A percentile compares a stretch with the other conserved stretches of the same genome.
These are phyloP conservation scores for Antechinus stuartii DNA, from an alignment of 2,113 vertebrate genomes.

Conservation along the genomic window DNA sequence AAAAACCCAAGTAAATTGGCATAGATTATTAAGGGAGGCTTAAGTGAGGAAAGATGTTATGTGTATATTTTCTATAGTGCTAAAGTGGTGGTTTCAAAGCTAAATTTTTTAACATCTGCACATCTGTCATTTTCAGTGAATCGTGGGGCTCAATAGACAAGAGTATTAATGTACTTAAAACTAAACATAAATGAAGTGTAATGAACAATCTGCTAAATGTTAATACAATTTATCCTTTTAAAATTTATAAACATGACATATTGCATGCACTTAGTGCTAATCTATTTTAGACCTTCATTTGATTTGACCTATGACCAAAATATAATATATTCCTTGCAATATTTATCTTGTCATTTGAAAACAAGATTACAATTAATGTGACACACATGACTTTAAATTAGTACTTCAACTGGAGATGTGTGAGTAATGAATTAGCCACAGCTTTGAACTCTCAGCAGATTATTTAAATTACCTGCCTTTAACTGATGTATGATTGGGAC, in stretches of 20 bases:
- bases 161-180: slow-evolving; percentile 74
- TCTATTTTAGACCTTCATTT: slow-evolving; percentile 85
- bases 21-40: not conserved
- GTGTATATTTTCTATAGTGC: slow-evolving; percentile 16
- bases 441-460: slow-evolving; percentile 82
- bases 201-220: slow-evolving; percentile 82
- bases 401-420: slow-evolving; percentile 82
- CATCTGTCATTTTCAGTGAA: slow-evolving; percentile 63
- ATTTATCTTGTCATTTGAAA: slow-evolving; percentile 88
- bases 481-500: slow-evolving; percentile 72
- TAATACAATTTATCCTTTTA: slow-evolving; percentile 83
- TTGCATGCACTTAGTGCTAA: slow-evolving; percentile 84
- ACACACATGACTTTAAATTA: slow-evolving; percentile 87
- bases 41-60: not conserved
- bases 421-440: slow-evolving; percentile 87
- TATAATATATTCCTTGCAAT: slow-evolving; percentile 85
- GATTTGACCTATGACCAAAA: slow-evolving; percentile 85
- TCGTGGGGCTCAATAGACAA: slow-evolving; percentile 34
- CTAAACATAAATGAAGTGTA: slow-evolving; percentile 74
- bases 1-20: slow-evolving; percentile 2
- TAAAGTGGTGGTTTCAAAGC: slow-evolving; percentile 40
- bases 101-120: slow-evolving; percentile 31
- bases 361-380: slow-evolving; percentile 86
- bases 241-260: slow-evolving; percentile 85
- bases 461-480: slow-evolving; percentile 84